A percentile compares a stretch with the other conserved stretches of the same genome.
Evolutionary conservation across 2,888 invertebrate genomes (phyloP).

Genomic region (Leptinotarsa rubiginosa): DNA sequence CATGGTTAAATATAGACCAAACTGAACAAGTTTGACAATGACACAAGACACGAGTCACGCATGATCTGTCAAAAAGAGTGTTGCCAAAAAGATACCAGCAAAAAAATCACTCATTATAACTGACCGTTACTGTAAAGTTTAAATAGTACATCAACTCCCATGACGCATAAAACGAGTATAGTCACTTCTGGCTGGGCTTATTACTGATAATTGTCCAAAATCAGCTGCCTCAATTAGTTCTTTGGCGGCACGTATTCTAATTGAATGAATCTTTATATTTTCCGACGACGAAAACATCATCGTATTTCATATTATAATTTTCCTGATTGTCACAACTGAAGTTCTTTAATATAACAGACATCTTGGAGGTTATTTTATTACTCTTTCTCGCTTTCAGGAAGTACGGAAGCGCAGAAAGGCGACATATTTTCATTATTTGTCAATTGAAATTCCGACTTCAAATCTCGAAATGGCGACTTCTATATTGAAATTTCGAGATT

Average conservation of each 20-base stretch:
- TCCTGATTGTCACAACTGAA: background rate
- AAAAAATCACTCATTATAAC: no score
- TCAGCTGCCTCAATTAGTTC: constrained; percentile 62
- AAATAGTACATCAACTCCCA: constrained; percentile 10
- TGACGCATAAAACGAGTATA: constrained; percentile 30
- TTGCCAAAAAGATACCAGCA: no score
- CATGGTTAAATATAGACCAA: no score
- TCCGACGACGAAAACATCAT: constrained; percentile 15
- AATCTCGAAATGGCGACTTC: no score
- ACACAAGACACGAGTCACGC: no score
- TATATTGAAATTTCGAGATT: no score
- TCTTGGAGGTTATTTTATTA: background rate
- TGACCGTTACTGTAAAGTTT: background rate
- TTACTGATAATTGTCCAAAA: constrained; percentile 60
- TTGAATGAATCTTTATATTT: constrained; percentile 14
- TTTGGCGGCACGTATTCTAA: constrained; percentile 54
- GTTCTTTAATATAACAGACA: background rate
- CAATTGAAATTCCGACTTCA: no score
- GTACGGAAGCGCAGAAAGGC: no score
- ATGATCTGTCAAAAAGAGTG: no score
- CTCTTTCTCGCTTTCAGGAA: background rate
- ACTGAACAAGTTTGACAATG: no score
- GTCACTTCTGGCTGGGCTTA: constrained; percentile 24
- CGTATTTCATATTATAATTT: background rate
- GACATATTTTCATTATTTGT: no score